Base-by-base conservation (phyloP, 2,113 vertebrate species). In the Spilogale gracilis region DNA sequence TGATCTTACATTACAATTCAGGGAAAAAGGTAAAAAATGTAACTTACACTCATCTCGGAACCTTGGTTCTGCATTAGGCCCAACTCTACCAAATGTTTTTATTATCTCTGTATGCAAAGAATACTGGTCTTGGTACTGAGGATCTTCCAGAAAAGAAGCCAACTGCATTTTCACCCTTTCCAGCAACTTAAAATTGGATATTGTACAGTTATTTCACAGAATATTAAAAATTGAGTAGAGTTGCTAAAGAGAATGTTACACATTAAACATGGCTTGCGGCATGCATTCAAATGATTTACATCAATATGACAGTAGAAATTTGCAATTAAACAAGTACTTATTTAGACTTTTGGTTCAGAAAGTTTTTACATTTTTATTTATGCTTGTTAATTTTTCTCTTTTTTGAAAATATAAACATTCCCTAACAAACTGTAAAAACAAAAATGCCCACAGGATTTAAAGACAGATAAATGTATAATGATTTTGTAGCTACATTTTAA, bases 141-240 rank as follows among this genome's bases (percentile, higher is more conserved):
- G 99, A 95, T 99, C 99, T 98, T 99, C 99, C 97, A 99, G 98
- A 98, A 99, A 99, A 63, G 99, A 99, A 0, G 99, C 99, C 98
- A 99, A 98, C 98, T 99, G 99, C 99, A 99, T 99, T 98, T 99
- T 99, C 0, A 99, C 99, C 98, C 99, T 99, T 98, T 99, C 99
- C 96, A 99, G 98, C 98, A 99, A 99, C 99, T 99, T 98, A 89
- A 98, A 94, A 96, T 95, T 20, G 60, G 30, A 98, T 23, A 96
- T 76, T 96, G 71, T 12, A 95, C 38, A 97, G 56, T 98, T 69
- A 98, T 61, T 79, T 85, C 63, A 95, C 23, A 94, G 92, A 96
- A 95, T n/a, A 92, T 91, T 89, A 85, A 89, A 71, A 78, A 91
- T 1, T 23, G n/a, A 94, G 23, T 52, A 89, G 8, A n/a, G 10